A percentile compares a stretch with the other conserved stretches of the same genome.
Evolutionary conservation across 2,797 vertebrate genomes (phyloP).

Genomic region (Microctenopoma stevenorrisi): DNA sequence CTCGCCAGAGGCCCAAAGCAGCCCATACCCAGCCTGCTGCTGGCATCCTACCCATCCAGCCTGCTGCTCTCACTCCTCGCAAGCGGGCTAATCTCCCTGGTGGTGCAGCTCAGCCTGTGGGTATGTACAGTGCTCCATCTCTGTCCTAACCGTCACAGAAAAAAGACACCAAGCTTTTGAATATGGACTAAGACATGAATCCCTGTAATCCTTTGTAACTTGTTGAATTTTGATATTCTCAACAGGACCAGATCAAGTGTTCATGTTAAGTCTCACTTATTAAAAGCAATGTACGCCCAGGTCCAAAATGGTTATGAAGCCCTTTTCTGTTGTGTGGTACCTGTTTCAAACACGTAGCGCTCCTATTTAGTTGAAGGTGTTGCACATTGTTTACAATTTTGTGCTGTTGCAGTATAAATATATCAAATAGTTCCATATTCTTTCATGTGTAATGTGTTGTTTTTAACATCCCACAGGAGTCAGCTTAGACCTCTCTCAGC

Average conservation of each 20-base stretch:
- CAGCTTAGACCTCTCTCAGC: constrained; percentile 84
- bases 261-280: constrained; percentile 32
- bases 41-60: constrained; percentile 96
- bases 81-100: constrained; percentile 90
- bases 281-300: constrained; percentile 33
- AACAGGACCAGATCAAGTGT: constrained; percentile 34
- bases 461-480: constrained; percentile 75
- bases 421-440: background rate
- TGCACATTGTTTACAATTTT: constrained; percentile 18
- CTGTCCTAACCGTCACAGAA: constrained; percentile 5
- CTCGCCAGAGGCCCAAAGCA: constrained; percentile 97
- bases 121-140: constrained; percentile 70
- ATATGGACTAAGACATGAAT: constrained; percentile 19
- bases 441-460: constrained; percentile 37
- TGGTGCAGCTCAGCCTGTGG: constrained; percentile 83
- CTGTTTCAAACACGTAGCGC: background rate
- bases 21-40: constrained; percentile 90
- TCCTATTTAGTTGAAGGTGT: background rate
- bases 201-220: constrained; percentile 33
- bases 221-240: constrained; percentile 13
- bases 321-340: constrained; percentile 13
- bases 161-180: constrained; percentile 25
- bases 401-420: background rate
- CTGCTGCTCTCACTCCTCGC: constrained; percentile 93
- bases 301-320: constrained; percentile 28